Base-by-base conservation (phyloP, 2,797 vertebrate species). In the Brachyalestes nurse region DNA sequence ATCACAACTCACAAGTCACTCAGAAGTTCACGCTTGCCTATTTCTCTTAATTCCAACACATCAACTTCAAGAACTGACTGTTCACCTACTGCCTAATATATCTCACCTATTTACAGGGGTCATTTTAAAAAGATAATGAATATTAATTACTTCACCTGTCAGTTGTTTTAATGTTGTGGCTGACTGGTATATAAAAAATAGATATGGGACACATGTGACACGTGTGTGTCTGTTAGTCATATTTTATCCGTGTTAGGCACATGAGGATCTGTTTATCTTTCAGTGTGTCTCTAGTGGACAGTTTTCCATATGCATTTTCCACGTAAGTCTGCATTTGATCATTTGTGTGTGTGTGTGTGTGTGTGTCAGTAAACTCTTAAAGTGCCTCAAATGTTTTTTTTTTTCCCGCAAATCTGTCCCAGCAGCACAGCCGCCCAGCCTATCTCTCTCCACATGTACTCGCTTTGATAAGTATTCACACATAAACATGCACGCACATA, bases 401-500 rank as follows among this genome's bases (percentile, higher is more conserved):
- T 72, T 86, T 21, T 8, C 2, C 23, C 58, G 82, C 84, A 89
- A 85, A 88, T 89, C 88, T 88, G 69, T 71, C 87, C 75, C 88
- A 79, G 85, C 42, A 86, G 88, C 88, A 84, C 89, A 90, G 90
- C 90, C 90, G 89, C 86, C 88, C 86, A 62, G 51, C 62, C 34
- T 19, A 9, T 81, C 86, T 45, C 88, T 90, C 89, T 85, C 87
- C 86, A 81, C 89, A 91, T 76, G 86, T 87, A 85, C 85, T 81
- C 82, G 77, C 91, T 92, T 93, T 93, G 90, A 92, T 92, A 89
- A 91, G 88, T 85, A 88, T 34, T 17, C 69, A 71, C 69, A 71
- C 69, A 91, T 87, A 91, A 89, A 92, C 84, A 86, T 75, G 89
- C 23, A 61, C 58, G 23, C 55, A 57, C 5, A 57, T 8, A 4